Evolutionary conservation across 2,888 invertebrate genomes (phyloP), one percentile per base, ranked within the genome.

Genomic region (Papilio protenor): DNA sequence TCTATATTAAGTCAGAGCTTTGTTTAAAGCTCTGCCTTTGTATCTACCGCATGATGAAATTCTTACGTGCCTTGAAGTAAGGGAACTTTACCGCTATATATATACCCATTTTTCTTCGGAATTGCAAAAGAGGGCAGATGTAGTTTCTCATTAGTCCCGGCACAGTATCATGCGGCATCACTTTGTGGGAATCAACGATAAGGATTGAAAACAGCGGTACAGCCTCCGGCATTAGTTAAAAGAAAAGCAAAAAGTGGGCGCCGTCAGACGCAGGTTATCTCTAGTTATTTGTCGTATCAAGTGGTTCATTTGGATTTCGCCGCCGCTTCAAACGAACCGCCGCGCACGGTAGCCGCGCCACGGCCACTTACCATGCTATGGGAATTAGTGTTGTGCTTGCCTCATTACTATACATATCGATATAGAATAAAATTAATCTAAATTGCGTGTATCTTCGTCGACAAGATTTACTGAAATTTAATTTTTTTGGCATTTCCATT

Each of bases 261-360:
- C 92, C 91, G 85, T 83, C 82, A 81, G 79, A 84, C 86, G 86
- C 86, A 82, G 84, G 90, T 90, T 94, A 94, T 94, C 94, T 93
- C 85, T 86, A 84, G 90, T 91, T 93, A 93, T 94, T 94, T 94
- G 93, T 94, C 92, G 91, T 91, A 92, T 91, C 91, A 91, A 92
- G 93, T 91, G 89, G 88, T 89, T 88, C 85, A 87, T 86, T 85
- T 86, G 84, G 86, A 88, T 90, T 88, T 85, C 85, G 89, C 87
- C 86, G 90, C 85, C 81, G 83, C 85, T 83, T 91, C 92, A 94
- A 93, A 94, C 88, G 81, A 79, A 84, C 92, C 92, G 85, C 92
- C 92, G 93, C 90, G 85, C 84, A 90, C 93, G 86, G 94, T 93
- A 94, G 94, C 92, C 80, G 87, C 79, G 77, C 86, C 86, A 87